Evolutionary conservation across 1,140 invertebrate species (phyloP), one percentile per base, ranked within the genome.

Genomic region (Drosophila serrata): DNA sequence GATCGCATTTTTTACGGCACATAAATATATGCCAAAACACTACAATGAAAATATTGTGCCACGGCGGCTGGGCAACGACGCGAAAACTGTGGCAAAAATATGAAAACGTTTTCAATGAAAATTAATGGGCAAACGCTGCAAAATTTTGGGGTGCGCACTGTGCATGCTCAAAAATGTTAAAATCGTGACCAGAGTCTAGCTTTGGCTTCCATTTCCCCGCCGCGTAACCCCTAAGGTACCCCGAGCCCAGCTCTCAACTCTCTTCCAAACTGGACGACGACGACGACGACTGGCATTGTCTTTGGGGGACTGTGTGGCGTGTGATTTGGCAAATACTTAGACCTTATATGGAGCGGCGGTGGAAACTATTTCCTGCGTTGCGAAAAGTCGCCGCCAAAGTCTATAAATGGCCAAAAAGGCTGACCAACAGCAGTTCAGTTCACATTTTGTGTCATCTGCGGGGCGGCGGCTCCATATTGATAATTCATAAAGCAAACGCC

Each of bases 21-120:
- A 90, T 90, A 90, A 90, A 90, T 90, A 90, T 90, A 90, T 90
- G 85, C 85, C 85, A 90, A 90, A 88, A 90, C 81, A 90, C 85
- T 75, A 90, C 85, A 90, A 90, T 90, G 85, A 90, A 90, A 90
- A 90, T 90, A 90, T 90, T 87, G 84, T 87, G 84, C 76, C 68
- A 67, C 77, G 69, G 43, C 65, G 55, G 39, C 31, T 39, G 55
- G 55, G 40, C 57, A 65, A 59, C 64, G 58, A 64, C 64, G 72
- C 24, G 42, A 80, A 72, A 90, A 85, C 85, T 85, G 82, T 85
- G 74, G 77, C 85, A 79, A 81, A 81, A 88, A 90, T 88, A 88
- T 90, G 85, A 90, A 90, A 90, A 90, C 85, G 85, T 90, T 87
- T 87, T 90, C 85, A 90, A 90, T 90, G 85, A 90, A 90, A 90